Evolutionary conservation across 2,888 invertebrate genomes (phyloP).

Genomic region (Zygaena filipendulae): DNA sequence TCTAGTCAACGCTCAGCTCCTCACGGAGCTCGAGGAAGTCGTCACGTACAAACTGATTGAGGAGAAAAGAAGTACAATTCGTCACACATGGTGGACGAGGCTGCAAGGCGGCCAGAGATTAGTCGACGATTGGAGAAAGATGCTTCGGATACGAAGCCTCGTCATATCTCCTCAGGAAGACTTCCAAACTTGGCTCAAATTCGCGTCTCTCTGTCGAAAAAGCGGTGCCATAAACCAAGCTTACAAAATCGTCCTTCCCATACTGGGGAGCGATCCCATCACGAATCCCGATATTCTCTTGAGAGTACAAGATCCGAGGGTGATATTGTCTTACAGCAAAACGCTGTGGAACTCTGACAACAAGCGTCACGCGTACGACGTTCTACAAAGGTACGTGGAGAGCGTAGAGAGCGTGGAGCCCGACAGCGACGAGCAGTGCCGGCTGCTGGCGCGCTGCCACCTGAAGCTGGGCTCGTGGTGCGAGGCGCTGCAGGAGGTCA

Average conservation of each 20-base stretch:
- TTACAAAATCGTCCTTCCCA: slow-evolving; percentile 90
- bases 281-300: slow-evolving; percentile 74
- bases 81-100: slow-evolving; percentile 94
- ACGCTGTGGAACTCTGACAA: slow-evolving; percentile 92
- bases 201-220: slow-evolving; percentile 96
- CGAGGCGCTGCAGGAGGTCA: slow-evolving; percentile 86
- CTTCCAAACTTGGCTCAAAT: slow-evolving; percentile 96
- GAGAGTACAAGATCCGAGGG: slow-evolving; percentile 83
- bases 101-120: slow-evolving; percentile 93
- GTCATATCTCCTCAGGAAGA: slow-evolving; percentile 94
- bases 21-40: slow-evolving; percentile 97
- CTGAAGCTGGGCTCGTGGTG: slow-evolving; percentile 96
- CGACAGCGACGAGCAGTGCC: slow-evolving; percentile 65
- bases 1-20: slow-evolving; percentile 96
- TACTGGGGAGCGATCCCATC: slow-evolving; percentile 83
- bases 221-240: slow-evolving; percentile 89
- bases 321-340: slow-evolving; percentile 95
- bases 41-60: slow-evolving; percentile 97
- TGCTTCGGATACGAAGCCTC: slow-evolving; percentile 93
- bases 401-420: slow-evolving; percentile 44
- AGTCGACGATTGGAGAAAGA: slow-evolving; percentile 98
- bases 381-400: slow-evolving; percentile 80
- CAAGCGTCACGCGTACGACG: slow-evolving; percentile 79
- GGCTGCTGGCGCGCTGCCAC: slow-evolving; percentile 83
- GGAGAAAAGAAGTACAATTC: slow-evolving; percentile 83